Evolutionary conservation across 1,140 invertebrate genomes (phyloP).

Genomic region (Hesperophylax magnus): DNA sequence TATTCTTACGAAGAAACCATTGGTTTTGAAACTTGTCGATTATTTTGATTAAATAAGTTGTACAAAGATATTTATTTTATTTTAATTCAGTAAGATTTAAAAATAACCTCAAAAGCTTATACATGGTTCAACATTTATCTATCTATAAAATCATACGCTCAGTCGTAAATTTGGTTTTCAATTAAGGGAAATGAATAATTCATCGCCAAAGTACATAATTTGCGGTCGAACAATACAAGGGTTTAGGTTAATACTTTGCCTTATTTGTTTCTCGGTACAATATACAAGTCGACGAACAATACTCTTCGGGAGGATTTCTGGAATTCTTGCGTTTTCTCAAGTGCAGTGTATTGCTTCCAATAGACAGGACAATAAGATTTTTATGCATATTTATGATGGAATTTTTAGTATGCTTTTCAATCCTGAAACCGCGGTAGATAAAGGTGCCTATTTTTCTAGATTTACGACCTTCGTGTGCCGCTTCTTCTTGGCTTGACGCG

Average conservation of each 20-base stretch:
- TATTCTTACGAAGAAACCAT: too few species aligned
- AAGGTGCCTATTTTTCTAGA: constrained; percentile 36
- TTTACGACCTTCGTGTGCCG: constrained; percentile 17
- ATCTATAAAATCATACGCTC: neutral
- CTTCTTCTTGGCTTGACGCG: neutral
- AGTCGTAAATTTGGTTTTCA: constrained; percentile 2
- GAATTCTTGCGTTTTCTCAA: constrained; percentile 2
- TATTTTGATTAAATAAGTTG: too few species aligned
- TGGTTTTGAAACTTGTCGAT: too few species aligned
- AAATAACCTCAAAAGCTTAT: neutral
- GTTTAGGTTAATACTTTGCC: neutral
- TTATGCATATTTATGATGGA: constrained; percentile 16
- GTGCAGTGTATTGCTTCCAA: neutral
- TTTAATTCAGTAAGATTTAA: too few species aligned
- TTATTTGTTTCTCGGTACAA: neutral
- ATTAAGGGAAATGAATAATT: constrained; percentile 22
- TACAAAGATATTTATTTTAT: too few species aligned
- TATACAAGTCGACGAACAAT: neutral
- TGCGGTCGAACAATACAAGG: neutral
- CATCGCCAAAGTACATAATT: neutral
- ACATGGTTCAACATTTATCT: constrained; percentile 2
- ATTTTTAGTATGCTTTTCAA: constrained; percentile 6
- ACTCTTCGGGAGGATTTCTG: neutral
- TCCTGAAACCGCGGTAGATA: constrained; percentile 19
- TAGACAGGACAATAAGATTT: constrained; percentile 32